phyloP scores from a whole-genome alignment of 2,888 invertebrate genomes.

The Mythimna loreyi region DNA sequence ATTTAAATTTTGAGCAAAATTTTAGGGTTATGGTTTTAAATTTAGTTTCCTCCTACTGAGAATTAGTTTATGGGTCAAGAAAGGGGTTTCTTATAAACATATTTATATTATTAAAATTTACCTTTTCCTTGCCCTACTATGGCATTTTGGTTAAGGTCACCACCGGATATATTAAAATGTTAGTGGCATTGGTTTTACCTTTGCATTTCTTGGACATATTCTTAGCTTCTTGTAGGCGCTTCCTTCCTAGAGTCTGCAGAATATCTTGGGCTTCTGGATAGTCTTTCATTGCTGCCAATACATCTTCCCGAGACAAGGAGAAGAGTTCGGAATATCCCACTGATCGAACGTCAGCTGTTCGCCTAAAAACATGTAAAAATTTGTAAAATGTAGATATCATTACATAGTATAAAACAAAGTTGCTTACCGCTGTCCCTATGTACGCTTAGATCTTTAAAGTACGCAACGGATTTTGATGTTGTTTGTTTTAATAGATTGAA shows the following conservation, averaged over 20 bases:
- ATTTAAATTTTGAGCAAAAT: constrained; percentile 29
- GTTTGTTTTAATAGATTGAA: no score
- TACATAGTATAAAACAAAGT: no score
- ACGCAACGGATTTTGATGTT: no score
- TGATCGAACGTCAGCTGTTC: constrained; percentile 98
- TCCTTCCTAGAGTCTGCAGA: constrained; percentile 96
- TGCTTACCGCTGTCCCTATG: no score
- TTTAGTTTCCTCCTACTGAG: constrained; percentile 48
- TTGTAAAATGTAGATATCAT: rapidly evolving
- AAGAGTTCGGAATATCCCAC: constrained; percentile 99
- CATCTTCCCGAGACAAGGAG: constrained; percentile 98
- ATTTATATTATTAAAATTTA: constrained; percentile 23
- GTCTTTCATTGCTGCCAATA: constrained; percentile 98
- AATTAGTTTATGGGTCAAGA: constrained; percentile 21
- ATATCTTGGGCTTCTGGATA: constrained; percentile 99
- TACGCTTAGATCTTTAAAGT: no score
- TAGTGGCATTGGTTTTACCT: constrained; percentile 39
- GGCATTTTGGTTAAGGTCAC: neutral
- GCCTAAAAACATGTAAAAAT: constrained; percentile 88
- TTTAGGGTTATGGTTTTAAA: constrained; percentile 5
- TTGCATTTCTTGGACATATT: constrained; percentile 85
- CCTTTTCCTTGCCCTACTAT: constrained; percentile 14
- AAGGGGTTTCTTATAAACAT: constrained; percentile 17
- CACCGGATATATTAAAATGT: constrained; percentile 4
- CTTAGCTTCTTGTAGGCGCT: constrained; percentile 96